A percentile compares a stretch with the other conserved stretches of the same genome.
Evolutionary conservation across 1,140 invertebrate species (phyloP).

Genomic region (Phymorhynchus buccinoides): DNA sequence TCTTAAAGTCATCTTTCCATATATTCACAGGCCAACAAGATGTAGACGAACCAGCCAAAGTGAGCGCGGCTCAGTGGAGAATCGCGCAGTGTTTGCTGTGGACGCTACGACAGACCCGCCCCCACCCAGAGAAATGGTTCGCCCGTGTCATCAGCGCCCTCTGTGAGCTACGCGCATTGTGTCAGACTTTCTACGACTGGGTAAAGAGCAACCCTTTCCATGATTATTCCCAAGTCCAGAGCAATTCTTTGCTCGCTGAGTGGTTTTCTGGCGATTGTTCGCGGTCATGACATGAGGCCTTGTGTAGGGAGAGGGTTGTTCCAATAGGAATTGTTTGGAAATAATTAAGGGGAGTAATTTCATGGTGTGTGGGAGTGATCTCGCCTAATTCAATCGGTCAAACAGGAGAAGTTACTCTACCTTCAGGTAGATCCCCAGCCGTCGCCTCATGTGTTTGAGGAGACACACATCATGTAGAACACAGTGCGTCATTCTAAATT

Average conservation of each 20-base stretch:
- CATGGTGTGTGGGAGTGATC: too few relatives aligned
- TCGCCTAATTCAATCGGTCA: too few relatives aligned
- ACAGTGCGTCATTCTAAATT: too few relatives aligned
- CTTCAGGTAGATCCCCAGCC: too few relatives aligned
- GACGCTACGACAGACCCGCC: constrained; percentile 40
- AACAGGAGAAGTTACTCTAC: too few relatives aligned
- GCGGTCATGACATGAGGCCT: too few relatives aligned
- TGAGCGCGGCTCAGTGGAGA: constrained; percentile 53
- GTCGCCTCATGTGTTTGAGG: too few relatives aligned
- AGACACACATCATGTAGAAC: too few relatives aligned
- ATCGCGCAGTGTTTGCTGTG: constrained; percentile 53
- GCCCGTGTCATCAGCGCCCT: constrained; percentile 7
- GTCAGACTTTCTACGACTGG: not conserved
- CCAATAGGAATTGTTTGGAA: too few relatives aligned
- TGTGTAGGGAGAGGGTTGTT: too few relatives aligned
- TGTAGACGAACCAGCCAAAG: constrained; percentile 47
- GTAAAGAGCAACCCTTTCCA: not conserved
- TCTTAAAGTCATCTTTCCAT: too few relatives aligned
- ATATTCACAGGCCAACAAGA: constrained; percentile 53
- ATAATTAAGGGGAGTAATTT: too few relatives aligned
- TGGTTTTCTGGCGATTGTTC: not conserved
- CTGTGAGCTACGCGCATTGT: not conserved
- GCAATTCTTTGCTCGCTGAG: constrained; percentile 2
- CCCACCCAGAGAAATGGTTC: not conserved
- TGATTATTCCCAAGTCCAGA: not conserved